phyloP scores from a whole-genome alignment of 2,113 vertebrate genomes.

The Argyrosomus japonicus region DNA sequence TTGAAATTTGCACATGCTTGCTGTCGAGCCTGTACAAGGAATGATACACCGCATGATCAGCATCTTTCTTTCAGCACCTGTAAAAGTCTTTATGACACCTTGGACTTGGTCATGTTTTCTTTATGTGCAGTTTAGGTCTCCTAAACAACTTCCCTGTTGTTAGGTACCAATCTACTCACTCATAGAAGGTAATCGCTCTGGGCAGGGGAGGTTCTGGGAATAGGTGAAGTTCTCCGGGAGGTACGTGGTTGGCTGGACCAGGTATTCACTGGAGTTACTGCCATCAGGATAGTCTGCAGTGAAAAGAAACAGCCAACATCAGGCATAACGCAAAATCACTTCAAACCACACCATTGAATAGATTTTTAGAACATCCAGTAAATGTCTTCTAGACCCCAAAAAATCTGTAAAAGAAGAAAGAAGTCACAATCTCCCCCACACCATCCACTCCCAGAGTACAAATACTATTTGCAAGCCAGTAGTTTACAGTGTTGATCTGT shows the following conservation, averaged over 20 bases:
- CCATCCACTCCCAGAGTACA: no score
- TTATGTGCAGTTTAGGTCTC: not conserved
- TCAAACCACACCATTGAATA: no score
- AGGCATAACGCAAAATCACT: not conserved
- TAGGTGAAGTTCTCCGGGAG: conserved; percentile 98
- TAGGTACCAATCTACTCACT: conserved; percentile 85
- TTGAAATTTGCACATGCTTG: no score
- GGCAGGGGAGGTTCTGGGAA: conserved; percentile 91
- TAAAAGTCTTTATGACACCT: no score
- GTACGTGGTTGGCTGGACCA: conserved; percentile 92
- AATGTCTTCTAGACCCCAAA: no score
- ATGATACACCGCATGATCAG: no score
- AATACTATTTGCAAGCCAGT: not conserved
- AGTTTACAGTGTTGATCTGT: not conserved
- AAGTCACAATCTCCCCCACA: not conserved
- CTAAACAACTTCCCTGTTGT: not conserved
- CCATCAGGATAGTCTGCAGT: conserved; percentile 94
- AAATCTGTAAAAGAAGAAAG: no score
- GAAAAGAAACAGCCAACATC: not conserved
- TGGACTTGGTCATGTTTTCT: no score
- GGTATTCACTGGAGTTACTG: conserved; percentile 92
- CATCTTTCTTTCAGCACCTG: no score
- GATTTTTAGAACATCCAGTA: no score
- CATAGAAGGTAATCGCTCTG: conserved; percentile 97
- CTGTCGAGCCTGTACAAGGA: no score